Conservation (phyloP, 2,888 invertebrate species). For the Sthenelais limicola region DNA sequence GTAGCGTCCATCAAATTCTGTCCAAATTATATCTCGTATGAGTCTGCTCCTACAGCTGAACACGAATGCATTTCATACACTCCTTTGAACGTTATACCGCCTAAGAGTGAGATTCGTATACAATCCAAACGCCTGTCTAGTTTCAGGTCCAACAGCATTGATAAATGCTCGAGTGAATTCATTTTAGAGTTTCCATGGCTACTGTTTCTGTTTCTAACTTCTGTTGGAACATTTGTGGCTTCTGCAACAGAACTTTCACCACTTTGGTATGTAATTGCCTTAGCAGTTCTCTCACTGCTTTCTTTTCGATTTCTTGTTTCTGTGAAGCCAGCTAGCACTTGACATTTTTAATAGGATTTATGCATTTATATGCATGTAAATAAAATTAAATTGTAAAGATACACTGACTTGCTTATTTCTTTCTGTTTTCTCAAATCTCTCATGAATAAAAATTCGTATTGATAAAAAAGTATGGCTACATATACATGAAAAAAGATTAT, state of each 20-base stretch:
- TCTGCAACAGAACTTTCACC: slow-evolving; percentile 30
- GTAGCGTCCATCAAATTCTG: no score
- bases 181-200: slow-evolving; percentile 36
- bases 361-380: slow-evolving; percentile 15
- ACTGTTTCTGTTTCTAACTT: not conserved
- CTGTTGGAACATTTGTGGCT: slow-evolving; percentile 9
- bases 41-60: no score
- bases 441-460: not conserved
- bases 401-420: not conserved
- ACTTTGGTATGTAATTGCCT: not conserved
- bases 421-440: not conserved
- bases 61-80: no score
- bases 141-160: no score
- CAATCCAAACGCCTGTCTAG: no score
- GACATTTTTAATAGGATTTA: no score
- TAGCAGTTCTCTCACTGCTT: slow-evolving; percentile 17
- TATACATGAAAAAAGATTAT: no score
- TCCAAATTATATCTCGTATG: no score
- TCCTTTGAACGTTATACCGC: no score
- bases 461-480: no score
- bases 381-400: slow-evolving; percentile 6
- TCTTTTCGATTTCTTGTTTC: slow-evolving; percentile 24
- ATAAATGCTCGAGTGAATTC: no score
- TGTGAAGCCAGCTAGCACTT: not conserved
- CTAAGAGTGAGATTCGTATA: no score